Evolutionary conservation across 2,888 invertebrate genomes (phyloP).

Genomic region (Mythimna lalbum): DNA sequence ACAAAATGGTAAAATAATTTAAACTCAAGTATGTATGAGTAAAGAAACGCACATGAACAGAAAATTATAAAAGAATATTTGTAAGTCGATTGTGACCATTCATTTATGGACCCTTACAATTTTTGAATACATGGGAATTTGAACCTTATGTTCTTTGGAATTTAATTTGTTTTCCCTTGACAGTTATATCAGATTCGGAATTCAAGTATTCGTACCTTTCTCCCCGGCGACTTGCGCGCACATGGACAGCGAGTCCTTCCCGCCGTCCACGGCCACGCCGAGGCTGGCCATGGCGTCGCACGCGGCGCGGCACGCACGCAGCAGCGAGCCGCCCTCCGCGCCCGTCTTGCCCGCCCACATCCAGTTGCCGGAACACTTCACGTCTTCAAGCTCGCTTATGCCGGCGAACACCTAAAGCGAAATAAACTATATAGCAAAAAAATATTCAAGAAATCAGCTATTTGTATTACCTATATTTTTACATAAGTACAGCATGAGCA

Average conservation of each 20-base stretch:
- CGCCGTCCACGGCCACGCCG: slow-evolving; percentile 98
- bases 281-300: slow-evolving; percentile 95
- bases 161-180: not conserved
- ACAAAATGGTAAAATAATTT: slow-evolving; percentile 20
- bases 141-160: not conserved
- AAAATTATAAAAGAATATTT: not conserved
- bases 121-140: not conserved
- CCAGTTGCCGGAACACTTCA: slow-evolving; percentile 99
- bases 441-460: no score
- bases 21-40: no score
- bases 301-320: slow-evolving; percentile 96
- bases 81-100: not conserved
- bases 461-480: no score
- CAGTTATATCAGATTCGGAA: no score
- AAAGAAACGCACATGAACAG: not conserved
- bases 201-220: slow-evolving; percentile 72
- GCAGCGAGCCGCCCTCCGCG: slow-evolving; percentile 97
- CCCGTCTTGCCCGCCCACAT: slow-evolving; percentile 99
- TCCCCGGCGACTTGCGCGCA: slow-evolving; percentile 95
- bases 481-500: no score
- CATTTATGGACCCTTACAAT: not conserved
- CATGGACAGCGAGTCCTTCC: slow-evolving; percentile 99
- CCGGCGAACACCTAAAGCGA: slow-evolving; percentile 91
- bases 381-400: slow-evolving; percentile 93
- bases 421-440: no score